Percentiles rank a stretch among this genome's conserved stretches.
These are phyloP conservation scores for Mus spretus DNA, from an alignment of 2,797 vertebrate genomes.

Conservation along the genomic window DNA sequence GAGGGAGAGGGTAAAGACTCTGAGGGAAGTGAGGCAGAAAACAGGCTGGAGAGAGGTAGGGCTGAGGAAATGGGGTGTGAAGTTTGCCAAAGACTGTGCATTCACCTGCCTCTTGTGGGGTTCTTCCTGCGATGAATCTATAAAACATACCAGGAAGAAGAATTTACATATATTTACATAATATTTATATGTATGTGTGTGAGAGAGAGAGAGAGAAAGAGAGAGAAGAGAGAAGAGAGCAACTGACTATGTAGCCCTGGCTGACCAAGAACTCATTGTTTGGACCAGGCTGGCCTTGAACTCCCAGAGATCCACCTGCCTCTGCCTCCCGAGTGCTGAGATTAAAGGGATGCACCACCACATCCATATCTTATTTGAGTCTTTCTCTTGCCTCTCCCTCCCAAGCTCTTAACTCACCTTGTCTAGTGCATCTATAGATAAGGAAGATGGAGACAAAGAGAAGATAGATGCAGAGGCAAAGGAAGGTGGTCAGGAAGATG, in stretches of 20 bases:
- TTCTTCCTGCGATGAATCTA: slow-evolving; percentile 55
- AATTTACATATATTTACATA: neutral
- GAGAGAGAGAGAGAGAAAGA: neutral
- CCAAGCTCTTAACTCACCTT: slow-evolving; percentile 34
- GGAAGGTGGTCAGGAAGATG: neutral
- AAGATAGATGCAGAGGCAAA: slow-evolving; percentile 45
- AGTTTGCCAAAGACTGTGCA: neutral
- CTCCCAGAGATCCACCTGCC: neutral
- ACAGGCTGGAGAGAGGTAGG: neutral
- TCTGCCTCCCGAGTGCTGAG: neutral
- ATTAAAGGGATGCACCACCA: neutral
- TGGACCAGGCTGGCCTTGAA: neutral
- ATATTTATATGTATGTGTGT: neutral
- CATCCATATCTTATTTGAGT: neutral
- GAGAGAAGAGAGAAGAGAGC: neutral
- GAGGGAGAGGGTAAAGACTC: neutral
- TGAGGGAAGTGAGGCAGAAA: neutral
- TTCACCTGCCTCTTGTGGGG: slow-evolving; percentile 60
- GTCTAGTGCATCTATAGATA: slow-evolving; percentile 53
- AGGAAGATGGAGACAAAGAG: slow-evolving; percentile 62
- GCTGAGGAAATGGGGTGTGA: neutral
- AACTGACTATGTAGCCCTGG: neutral
- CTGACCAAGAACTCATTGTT: neutral
- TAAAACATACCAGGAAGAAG: neutral
- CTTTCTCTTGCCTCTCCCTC: neutral